phyloP scores from a whole-genome alignment of 1,140 invertebrate species.

The Drosophila sulfurigaster region DNA sequence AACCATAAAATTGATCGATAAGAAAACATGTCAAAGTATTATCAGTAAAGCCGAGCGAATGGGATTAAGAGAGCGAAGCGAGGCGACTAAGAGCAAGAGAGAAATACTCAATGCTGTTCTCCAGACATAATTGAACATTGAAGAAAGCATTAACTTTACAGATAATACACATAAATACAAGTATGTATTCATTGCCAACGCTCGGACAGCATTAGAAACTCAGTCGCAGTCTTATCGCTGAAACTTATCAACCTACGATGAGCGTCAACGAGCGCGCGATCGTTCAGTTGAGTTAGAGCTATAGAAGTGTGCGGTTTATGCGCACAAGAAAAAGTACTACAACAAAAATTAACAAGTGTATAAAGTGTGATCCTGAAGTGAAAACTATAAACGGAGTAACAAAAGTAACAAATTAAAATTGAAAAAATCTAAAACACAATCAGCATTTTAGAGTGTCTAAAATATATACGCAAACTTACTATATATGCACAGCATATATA shows the following conservation, averaged over 20 bases:
- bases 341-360: background rate
- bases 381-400: background rate
- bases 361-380: background rate
- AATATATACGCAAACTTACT: background rate
- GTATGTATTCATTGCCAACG: background rate
- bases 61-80: background rate
- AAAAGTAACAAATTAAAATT: background rate
- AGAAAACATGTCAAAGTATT: slow-evolving; percentile 54
- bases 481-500: slow-evolving; percentile 17
- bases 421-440: background rate
- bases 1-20: slow-evolving; percentile 69
- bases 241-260: slow-evolving; percentile 48
- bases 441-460: background rate
- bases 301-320: slow-evolving; percentile 45
- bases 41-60: slow-evolving; percentile 25
- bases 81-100: background rate
- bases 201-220: slow-evolving; percentile 45
- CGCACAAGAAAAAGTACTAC: background rate
- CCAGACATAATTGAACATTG: slow-evolving; percentile 47
- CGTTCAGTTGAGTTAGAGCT: slow-evolving; percentile 56
- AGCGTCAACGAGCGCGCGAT: slow-evolving; percentile 4
- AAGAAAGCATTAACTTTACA: slow-evolving; percentile 33
- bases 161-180: slow-evolving; percentile 20
- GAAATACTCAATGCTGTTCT: slow-evolving; percentile 12
- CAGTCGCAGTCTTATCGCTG: slow-evolving; percentile 44